Conservation (phyloP, 92 coral and sea anemone genomes). For the Plumapathes pennacea region DNA sequence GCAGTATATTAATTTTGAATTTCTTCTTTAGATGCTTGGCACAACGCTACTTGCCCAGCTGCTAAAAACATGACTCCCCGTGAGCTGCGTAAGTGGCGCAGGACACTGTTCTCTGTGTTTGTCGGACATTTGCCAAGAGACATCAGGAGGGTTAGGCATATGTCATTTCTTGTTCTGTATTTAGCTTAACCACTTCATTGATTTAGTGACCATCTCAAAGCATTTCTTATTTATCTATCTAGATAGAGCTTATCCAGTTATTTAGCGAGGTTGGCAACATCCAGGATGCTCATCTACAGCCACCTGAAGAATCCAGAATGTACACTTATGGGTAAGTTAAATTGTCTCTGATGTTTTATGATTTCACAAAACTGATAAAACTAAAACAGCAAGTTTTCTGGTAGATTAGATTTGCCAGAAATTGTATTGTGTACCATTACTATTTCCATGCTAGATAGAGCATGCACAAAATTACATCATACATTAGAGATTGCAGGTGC, state of each 20-base stretch:
- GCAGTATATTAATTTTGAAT: too few species aligned
- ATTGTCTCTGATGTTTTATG: neutral
- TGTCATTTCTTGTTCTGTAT: neutral
- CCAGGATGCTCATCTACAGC: slow-evolving; percentile 56
- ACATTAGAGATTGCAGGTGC: too few species aligned
- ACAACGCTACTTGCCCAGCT: slow-evolving; percentile 27
- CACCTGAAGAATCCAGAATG: slow-evolving; percentile 12
- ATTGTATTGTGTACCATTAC: too few species aligned
- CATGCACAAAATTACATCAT: too few species aligned
- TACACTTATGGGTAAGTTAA: slow-evolving; percentile 76
- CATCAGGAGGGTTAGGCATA: slow-evolving; percentile 62
- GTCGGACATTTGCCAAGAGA: slow-evolving; percentile 86
- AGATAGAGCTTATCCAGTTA: slow-evolving; percentile 73
- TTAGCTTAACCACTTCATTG: neutral
- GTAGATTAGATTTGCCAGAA: too few species aligned
- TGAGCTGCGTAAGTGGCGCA: slow-evolving; percentile 61
- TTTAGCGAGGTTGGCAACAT: slow-evolving; percentile 57
- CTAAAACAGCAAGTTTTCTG: neutral
- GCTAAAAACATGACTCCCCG: slow-evolving; percentile 44
- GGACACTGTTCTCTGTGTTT: slow-evolving; percentile 69
- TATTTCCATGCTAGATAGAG: too few species aligned
- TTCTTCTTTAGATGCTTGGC: slow-evolving; percentile 16
- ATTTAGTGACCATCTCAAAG: neutral
- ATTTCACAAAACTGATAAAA: neutral
- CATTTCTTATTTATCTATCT: neutral